A percentile compares a stretch with the other conserved stretches of the same genome.
Evolutionary conservation across 2,113 vertebrate genomes (phyloP).

Genomic region (Nettapus auritus): DNA sequence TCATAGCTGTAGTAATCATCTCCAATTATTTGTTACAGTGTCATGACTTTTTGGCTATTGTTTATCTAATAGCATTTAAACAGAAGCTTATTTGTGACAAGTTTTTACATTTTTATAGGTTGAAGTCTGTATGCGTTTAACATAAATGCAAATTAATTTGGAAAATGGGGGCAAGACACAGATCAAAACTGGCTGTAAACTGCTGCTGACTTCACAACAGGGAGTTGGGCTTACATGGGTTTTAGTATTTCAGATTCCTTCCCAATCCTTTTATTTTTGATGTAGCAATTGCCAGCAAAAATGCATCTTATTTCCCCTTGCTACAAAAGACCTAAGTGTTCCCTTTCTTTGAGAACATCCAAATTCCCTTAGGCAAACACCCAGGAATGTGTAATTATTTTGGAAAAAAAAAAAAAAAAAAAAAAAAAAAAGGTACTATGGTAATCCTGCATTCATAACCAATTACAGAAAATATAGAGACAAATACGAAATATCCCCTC

Average conservation of each 20-base stretch:
- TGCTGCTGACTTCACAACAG: conserved; percentile 20
- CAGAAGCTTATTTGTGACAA: conserved; percentile 17
- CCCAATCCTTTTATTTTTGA: conserved; percentile 2
- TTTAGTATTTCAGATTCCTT: conserved; percentile 35
- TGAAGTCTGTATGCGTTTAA: neutral
- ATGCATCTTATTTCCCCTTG: neutral
- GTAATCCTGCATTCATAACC: neutral
- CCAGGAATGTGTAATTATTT: conserved; percentile 7
- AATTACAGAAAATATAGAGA: neutral
- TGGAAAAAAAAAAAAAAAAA: neutral
- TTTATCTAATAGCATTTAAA: conserved; percentile 10
- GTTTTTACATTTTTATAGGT: neutral
- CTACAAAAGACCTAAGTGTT: conserved; percentile 9
- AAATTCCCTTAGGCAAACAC: neutral
- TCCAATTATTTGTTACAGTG: neutral
- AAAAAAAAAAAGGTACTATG: neutral
- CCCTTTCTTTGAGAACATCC: neutral
- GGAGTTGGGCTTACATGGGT: neutral
- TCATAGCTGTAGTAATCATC: neutral
- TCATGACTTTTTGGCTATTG: neutral
- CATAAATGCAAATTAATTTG: conserved; percentile 11
- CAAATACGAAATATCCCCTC: neutral
- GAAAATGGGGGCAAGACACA: neutral
- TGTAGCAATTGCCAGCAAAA: conserved; percentile 31
- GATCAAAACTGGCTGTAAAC: neutral